These are phyloP conservation scores for Bombylius discolor DNA, from an alignment of 2,888 invertebrate species.

Conservation along the genomic window DNA sequence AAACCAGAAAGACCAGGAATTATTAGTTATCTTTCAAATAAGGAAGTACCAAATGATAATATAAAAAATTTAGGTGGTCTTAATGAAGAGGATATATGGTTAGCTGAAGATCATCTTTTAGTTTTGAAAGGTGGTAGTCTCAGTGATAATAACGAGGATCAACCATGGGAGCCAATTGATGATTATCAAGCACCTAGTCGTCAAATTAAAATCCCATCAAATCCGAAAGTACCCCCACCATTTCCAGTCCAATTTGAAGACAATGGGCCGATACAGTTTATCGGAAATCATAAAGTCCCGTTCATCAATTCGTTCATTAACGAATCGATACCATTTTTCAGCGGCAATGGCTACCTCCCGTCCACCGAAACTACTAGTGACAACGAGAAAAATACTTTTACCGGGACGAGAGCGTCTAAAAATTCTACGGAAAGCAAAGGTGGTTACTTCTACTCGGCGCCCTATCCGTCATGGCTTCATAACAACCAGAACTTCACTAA, in stretches of 20 bases:
- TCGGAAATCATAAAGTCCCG: conserved; percentile 57
- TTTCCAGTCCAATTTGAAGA: conserved; percentile 83
- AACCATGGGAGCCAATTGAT: conserved; percentile 71
- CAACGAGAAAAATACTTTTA: conserved; percentile 42
- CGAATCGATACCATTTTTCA: conserved; percentile 55
- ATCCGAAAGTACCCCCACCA: conserved; percentile 79
- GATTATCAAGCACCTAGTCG: conserved; percentile 69
- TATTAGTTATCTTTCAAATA: conserved; percentile 65
- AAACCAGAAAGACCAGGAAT: conserved; percentile 65
- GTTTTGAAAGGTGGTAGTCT: conserved; percentile 69
- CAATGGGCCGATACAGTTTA: conserved; percentile 74
- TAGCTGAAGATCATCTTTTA: conserved; percentile 75
- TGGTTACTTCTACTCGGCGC: conserved; percentile 45
- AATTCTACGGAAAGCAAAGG: conserved; percentile 24
- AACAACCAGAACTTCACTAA: conserved; percentile 27
- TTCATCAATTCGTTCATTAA: conserved; percentile 45
- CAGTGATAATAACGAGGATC: conserved; percentile 33
- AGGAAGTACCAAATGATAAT: conserved; percentile 70
- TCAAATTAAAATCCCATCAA: conserved; percentile 70
- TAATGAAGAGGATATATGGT: conserved; percentile 76
- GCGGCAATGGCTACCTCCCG: conserved; percentile 32
- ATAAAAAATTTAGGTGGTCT: conserved; percentile 68
- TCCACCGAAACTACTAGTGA: conserved; percentile 24
- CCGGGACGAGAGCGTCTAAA: conserved; percentile 43
- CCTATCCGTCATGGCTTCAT: conserved; percentile 45